phyloP scores from a whole-genome alignment of 2,888 invertebrate species.

The Megastigmus dorsalis region DNA sequence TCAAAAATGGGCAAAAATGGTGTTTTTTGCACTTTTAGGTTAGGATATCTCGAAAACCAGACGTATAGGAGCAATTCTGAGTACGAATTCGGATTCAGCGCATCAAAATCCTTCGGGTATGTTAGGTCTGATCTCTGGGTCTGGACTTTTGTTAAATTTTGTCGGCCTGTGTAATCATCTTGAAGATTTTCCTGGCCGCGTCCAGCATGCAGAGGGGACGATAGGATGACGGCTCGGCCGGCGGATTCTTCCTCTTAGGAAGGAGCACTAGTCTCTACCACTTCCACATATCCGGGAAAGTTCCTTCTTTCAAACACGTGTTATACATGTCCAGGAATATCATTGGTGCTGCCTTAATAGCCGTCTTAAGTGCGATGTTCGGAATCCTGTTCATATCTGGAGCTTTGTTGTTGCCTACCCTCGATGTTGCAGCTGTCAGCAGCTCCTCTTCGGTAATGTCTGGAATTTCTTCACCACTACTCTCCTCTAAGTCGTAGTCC shows the following conservation, averaged over 20 bases:
- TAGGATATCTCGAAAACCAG: too few relatives aligned
- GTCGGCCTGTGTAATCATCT: too few relatives aligned
- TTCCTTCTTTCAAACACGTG: constrained; percentile 44
- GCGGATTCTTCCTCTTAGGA: constrained; percentile 43
- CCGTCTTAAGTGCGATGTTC: constrained; percentile 44
- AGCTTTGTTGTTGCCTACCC: constrained; percentile 20
- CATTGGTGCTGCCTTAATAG: constrained; percentile 43
- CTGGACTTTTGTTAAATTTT: too few relatives aligned
- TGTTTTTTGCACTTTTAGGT: too few relatives aligned
- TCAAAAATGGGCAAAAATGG: too few relatives aligned
- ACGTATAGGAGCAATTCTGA: too few relatives aligned
- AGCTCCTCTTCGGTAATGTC: neutral
- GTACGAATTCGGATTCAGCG: too few relatives aligned
- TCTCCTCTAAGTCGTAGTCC: neutral
- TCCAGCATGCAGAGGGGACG: constrained; percentile 48
- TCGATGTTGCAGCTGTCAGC: neutral
- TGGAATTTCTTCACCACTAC: neutral
- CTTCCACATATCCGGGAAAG: constrained; percentile 55
- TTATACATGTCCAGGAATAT: constrained; percentile 54
- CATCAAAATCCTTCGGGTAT: too few relatives aligned
- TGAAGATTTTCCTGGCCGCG: constrained; percentile 21
- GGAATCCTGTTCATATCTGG: constrained; percentile 34
- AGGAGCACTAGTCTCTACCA: constrained; percentile 52
- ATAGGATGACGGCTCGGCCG: constrained; percentile 48
- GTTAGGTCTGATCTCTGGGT: too few relatives aligned